Percentiles rank a stretch among this genome's conserved stretches.
Evolutionary conservation across 2,888 invertebrate species (phyloP).

Genomic region (Drosophila neotestacea): DNA sequence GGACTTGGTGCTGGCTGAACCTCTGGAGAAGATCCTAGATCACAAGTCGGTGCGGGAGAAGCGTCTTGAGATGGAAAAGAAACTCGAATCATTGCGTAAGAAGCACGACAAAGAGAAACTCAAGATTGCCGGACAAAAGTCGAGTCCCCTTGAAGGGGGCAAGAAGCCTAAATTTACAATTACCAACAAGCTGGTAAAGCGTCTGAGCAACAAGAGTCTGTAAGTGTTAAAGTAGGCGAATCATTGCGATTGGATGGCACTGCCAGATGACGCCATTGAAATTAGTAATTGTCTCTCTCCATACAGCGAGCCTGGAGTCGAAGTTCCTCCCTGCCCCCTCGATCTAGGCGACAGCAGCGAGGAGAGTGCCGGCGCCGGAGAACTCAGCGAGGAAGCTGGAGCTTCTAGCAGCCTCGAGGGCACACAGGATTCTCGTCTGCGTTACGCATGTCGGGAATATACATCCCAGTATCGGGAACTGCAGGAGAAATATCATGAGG

Average conservation of each 20-base stretch:
- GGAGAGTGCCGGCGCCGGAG: constrained; percentile 75
- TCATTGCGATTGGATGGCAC: constrained; percentile 9
- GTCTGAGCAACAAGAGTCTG: constrained; percentile 92
- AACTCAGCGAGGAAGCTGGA: constrained; percentile 76
- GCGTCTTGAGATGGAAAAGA: constrained; percentile 93
- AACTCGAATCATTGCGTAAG: constrained; percentile 92
- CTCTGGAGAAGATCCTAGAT: constrained; percentile 92
- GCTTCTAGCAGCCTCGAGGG: constrained; percentile 85
- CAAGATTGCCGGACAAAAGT: constrained; percentile 87
- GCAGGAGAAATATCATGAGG: constrained; percentile 93
- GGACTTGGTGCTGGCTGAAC: constrained; percentile 89
- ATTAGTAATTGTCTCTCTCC: constrained; percentile 83
- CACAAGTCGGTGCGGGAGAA: constrained; percentile 94
- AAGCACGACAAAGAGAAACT: constrained; percentile 92
- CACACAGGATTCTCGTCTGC: constrained; percentile 88
- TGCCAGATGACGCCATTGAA: constrained; percentile 76
- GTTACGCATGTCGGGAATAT: constrained; percentile 89
- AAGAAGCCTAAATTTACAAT: constrained; percentile 91
- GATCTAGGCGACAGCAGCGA: constrained; percentile 85
- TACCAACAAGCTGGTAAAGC: constrained; percentile 90
- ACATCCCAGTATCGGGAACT: constrained; percentile 90
- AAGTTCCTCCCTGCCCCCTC: constrained; percentile 85
- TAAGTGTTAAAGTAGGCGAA: constrained; percentile 85
- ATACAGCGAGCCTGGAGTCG: constrained; percentile 84
- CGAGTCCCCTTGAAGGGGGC: constrained; percentile 87